phyloP scores from a whole-genome alignment of 1,140 invertebrate genomes.

The Drosophila elegans region DNA sequence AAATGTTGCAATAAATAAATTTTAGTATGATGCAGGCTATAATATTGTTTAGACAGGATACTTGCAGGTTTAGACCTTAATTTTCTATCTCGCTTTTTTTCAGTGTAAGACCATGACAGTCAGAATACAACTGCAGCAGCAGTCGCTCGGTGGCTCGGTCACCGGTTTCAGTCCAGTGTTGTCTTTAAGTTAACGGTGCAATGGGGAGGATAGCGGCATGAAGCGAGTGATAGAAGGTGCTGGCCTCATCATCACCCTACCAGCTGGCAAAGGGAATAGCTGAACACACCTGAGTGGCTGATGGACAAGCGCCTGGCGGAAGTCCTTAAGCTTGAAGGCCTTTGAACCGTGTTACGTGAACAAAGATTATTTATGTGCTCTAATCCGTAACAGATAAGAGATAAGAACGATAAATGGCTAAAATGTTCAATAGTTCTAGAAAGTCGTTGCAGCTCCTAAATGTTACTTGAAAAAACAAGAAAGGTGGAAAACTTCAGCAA shows the following conservation, averaged over 20 bases:
- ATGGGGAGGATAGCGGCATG: slow-evolving; percentile 34
- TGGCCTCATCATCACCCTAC: slow-evolving; percentile 36
- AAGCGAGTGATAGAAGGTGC: slow-evolving; percentile 12
- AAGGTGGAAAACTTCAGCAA: too few relatives aligned
- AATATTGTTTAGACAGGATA: too few relatives aligned
- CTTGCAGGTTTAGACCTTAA: too few relatives aligned
- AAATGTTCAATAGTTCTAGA: background rate
- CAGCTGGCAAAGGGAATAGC: slow-evolving; percentile 25
- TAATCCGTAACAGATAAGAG: slow-evolving; percentile 2
- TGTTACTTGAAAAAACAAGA: too few relatives aligned
- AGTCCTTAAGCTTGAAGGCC: slow-evolving; percentile 35
- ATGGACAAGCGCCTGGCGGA: slow-evolving; percentile 14
- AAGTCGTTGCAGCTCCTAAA: too few relatives aligned
- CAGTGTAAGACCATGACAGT: background rate
- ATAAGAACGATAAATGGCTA: background rate
- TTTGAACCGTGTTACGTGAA: slow-evolving; percentile 19
- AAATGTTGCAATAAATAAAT: too few relatives aligned
- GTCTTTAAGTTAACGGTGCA: slow-evolving; percentile 30
- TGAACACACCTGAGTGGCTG: slow-evolving; percentile 45
- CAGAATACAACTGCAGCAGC: background rate
- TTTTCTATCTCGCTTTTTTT: background rate
- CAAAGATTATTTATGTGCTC: slow-evolving; percentile 9
- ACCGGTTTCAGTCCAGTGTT: slow-evolving; percentile 12
- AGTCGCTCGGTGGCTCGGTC: slow-evolving; percentile 20
- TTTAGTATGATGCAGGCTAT: too few relatives aligned